Percentiles rank a stretch among this genome's conserved stretches.
These are phyloP conservation scores for Tylochromis polylepis DNA, from an alignment of 2,113 vertebrate genomes.

Conservation along the genomic window DNA sequence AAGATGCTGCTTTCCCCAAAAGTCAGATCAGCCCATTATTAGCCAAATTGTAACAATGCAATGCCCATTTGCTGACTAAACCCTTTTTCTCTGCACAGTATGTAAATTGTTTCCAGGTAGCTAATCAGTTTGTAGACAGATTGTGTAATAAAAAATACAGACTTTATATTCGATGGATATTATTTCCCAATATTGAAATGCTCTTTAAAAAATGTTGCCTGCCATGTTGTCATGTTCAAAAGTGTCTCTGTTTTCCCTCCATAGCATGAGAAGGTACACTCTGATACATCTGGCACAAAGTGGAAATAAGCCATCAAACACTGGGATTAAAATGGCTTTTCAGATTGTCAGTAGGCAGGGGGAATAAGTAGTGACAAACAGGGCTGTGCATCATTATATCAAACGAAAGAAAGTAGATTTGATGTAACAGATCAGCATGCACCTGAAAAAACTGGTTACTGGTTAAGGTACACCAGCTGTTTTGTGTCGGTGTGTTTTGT, in stretches of 20 bases:
- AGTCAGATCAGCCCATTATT: not conserved
- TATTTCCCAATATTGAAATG: not conserved
- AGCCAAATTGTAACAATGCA: not conserved
- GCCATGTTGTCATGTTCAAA: not conserved
- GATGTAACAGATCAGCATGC: not conserved
- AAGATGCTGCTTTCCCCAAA: not conserved
- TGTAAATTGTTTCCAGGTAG: not conserved
- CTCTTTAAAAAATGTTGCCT: not conserved
- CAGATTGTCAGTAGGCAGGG: conserved; percentile 25
- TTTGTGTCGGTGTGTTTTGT: not conserved
- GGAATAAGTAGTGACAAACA: not conserved
- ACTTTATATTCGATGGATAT: not conserved
- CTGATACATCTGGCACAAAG: conserved; percentile 31
- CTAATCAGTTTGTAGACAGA: not conserved
- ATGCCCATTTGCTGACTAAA: not conserved
- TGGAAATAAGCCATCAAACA: conserved; percentile 27
- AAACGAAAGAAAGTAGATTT: not conserved
- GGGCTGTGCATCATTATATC: not conserved
- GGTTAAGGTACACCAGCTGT: not conserved
- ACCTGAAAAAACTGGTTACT: not conserved
- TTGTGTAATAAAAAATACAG: not conserved
- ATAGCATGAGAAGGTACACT: conserved; percentile 10
- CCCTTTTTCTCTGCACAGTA: not conserved
- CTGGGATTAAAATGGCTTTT: conserved; percentile 48
- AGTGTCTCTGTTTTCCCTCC: conserved; percentile 4